Evolutionary conservation across 1,140 invertebrate genomes (phyloP).

Genomic region (Nautilus pompilius): DNA sequence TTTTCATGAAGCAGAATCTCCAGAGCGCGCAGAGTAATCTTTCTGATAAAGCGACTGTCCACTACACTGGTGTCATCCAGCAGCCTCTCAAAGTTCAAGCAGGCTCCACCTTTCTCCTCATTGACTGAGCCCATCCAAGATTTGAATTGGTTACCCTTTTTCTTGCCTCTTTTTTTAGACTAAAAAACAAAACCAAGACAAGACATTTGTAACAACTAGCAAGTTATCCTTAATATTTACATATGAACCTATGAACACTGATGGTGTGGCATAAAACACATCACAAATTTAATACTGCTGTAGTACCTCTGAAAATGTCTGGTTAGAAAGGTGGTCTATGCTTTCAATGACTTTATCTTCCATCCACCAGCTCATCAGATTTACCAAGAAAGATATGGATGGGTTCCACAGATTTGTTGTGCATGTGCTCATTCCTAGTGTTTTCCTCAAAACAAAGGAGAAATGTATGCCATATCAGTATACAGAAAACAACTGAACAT

Average conservation of each 20-base stretch:
- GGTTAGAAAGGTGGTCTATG: too few species aligned
- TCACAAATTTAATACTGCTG: too few species aligned
- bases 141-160: conserved; percentile 35
- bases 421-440: too few species aligned
- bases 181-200: conserved; percentile 11
- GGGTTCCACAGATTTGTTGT: too few species aligned
- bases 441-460: too few species aligned
- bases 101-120: conserved; percentile 47
- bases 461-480: too few species aligned
- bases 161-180: conserved; percentile 34
- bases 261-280: neutral
- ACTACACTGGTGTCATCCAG: conserved; percentile 47
- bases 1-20: conserved; percentile 48
- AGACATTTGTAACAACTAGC: neutral
- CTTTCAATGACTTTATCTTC: too few species aligned
- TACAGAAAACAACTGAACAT: too few species aligned
- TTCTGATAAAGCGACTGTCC: conserved; percentile 42
- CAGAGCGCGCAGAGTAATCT: conserved; percentile 44
- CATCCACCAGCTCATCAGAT: too few species aligned
- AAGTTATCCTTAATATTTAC: neutral
- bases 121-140: conserved; percentile 39
- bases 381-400: too few species aligned
- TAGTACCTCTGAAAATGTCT: too few species aligned
- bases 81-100: conserved; percentile 48
- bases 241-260: too few species aligned